These are phyloP conservation scores for Nomada ruficornis DNA, from an alignment of 2,888 invertebrate genomes.

Conservation along the genomic window DNA sequence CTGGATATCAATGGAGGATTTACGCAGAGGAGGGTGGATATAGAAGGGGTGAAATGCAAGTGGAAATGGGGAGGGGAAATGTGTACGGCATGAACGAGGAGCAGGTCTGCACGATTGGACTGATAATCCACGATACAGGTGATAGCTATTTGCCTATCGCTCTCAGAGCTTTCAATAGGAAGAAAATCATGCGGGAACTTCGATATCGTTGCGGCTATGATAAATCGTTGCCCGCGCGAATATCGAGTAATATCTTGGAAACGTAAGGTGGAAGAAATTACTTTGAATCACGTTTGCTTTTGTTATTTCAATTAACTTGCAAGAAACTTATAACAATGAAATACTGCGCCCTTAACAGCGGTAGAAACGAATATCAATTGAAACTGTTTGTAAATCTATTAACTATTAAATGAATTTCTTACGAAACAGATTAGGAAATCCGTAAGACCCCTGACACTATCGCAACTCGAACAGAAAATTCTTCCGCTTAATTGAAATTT, in stretches of 20 bases:
- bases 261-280: neutral
- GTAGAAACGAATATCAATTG: too few species aligned
- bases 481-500: neutral
- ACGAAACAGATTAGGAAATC: too few species aligned
- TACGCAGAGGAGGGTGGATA: neutral
- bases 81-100: conserved; percentile 32
- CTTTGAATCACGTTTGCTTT: neutral
- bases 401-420: too few species aligned
- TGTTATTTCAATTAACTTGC: too few species aligned
- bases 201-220: conserved; percentile 7
- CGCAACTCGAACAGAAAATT: neutral
- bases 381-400: too few species aligned
- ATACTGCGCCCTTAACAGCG: too few species aligned
- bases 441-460: too few species aligned
- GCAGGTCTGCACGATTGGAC: conserved; percentile 43
- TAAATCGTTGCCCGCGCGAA: conserved; percentile 7
- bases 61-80: conserved; percentile 30
- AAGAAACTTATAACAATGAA: too few species aligned
- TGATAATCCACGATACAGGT: conserved; percentile 40
- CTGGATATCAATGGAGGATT: conserved; percentile 49
- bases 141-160: conserved; percentile 43
- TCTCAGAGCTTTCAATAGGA: conserved; percentile 16
- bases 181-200: conserved; percentile 22
- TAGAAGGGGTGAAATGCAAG: neutral
- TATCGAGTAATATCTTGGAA: neutral